Conservation (phyloP, 2,888 invertebrate species). For the Leptopilina myrica region DNA sequence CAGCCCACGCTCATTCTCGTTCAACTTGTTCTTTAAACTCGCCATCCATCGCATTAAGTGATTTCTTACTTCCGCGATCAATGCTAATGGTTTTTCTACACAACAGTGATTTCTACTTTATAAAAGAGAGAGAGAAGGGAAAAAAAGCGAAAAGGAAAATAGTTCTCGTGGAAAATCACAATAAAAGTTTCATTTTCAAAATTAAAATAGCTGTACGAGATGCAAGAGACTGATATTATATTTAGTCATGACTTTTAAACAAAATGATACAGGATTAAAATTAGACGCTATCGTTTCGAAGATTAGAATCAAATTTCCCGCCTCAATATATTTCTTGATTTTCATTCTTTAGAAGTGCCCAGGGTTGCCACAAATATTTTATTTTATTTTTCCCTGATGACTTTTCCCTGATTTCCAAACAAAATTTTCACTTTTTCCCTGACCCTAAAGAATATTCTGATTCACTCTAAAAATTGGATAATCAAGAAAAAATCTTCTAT, state of each 20-base stretch:
- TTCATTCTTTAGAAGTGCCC: not conserved
- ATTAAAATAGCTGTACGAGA: not conserved
- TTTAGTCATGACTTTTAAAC: not conserved
- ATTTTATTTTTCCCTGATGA: no score
- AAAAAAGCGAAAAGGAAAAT: no score
- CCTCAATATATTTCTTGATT: not conserved
- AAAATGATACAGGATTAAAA: not conserved
- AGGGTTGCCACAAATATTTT: no score
- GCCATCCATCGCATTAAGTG: slow-evolving; percentile 35
- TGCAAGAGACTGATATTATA: not conserved
- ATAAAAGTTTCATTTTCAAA: not conserved
- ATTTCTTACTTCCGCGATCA: slow-evolving; percentile 39
- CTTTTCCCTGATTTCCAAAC: no score
- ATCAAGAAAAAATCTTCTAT: no score
- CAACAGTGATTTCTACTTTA: slow-evolving; percentile 5
- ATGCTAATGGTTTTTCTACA: slow-evolving; percentile 35
- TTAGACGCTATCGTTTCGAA: not conserved
- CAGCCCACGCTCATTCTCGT: slow-evolving; percentile 49
- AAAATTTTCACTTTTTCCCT: no score
- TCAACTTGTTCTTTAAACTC: slow-evolving; percentile 37
- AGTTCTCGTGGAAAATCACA: not conserved
- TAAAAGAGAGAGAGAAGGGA: not conserved
- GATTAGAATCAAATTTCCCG: not conserved
- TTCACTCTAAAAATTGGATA: no score
- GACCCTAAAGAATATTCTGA: no score